Percentiles rank a stretch among this genome's conserved stretches.
These are phyloP conservation scores for Ctenoplectra terminalis DNA, from an alignment of 1,140 invertebrate genomes.

Conservation along the genomic window DNA sequence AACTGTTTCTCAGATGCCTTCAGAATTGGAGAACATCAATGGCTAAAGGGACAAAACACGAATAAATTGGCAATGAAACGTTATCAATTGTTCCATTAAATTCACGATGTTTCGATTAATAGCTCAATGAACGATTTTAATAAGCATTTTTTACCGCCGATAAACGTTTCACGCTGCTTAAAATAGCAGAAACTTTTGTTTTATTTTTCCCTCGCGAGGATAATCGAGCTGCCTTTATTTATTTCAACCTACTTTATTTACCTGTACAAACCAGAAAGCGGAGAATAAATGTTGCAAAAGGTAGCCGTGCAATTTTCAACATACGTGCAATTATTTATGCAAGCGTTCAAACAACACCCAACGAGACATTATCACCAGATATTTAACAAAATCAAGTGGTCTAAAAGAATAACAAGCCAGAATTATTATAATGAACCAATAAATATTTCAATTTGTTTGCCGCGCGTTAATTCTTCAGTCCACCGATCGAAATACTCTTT, in stretches of 20 bases:
- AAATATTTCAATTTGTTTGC: no score
- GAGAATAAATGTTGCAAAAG: neutral
- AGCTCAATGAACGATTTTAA: constrained; percentile 28
- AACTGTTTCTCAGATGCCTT: no score
- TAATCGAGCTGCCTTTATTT: no score
- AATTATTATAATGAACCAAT: no score
- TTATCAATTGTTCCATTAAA: neutral
- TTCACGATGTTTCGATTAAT: constrained; percentile 9
- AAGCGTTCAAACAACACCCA: neutral
- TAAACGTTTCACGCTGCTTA: no score
- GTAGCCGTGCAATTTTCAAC: neutral
- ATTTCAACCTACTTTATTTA: neutral
- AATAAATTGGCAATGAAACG: neutral
- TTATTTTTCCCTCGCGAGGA: neutral
- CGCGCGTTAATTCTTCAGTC: no score
- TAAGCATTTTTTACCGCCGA: constrained; percentile 4
- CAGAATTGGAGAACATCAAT: no score
- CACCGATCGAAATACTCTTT: neutral
- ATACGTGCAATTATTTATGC: neutral
- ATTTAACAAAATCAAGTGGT: neutral
- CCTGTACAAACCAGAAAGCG: neutral
- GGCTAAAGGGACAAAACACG: neutral
- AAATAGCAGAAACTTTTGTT: no score
- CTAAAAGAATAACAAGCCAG: no score
- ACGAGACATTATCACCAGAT: neutral